Percentiles rank a stretch among this genome's conserved stretches.
phyloP scores from a whole-genome alignment of 2,888 invertebrate species.

The Trypoxylon attenuatum region DNA sequence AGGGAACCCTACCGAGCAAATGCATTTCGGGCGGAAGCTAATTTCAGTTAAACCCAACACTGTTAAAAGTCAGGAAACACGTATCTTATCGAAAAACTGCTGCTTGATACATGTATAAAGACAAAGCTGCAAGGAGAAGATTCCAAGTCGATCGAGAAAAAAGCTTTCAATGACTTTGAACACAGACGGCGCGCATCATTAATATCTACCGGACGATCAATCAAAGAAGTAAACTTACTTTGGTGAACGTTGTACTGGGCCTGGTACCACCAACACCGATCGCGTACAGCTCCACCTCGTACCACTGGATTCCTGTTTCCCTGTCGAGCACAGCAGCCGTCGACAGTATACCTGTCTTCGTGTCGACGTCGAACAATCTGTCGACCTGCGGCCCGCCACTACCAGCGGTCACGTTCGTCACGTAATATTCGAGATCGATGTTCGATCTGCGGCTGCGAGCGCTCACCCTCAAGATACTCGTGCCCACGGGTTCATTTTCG shows the following conservation, averaged over 20 bases:
- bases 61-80: too few relatives aligned
- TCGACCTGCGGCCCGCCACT: conserved; percentile 85
- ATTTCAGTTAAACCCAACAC: neutral
- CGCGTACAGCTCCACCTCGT: conserved; percentile 90
- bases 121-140: neutral
- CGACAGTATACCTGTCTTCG: conserved; percentile 89
- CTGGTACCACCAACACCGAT: conserved; percentile 82
- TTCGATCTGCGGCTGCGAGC: conserved; percentile 80
- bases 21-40: conserved; percentile 8
- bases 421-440: conserved; percentile 89
- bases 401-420: conserved; percentile 87
- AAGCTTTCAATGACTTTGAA: conserved; percentile 48
- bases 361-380: conserved; percentile 93
- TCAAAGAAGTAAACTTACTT: conserved; percentile 79
- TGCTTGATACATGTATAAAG: too few relatives aligned
- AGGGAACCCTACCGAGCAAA: conserved; percentile 21
- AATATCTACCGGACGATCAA: conserved; percentile 52
- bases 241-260: conserved; percentile 86
- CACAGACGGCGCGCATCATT: conserved; percentile 39
- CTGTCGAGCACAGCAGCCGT: conserved; percentile 89
- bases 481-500: conserved; percentile 93
- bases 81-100: too few relatives aligned
- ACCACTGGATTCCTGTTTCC: conserved; percentile 87
- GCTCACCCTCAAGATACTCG: conserved; percentile 87
- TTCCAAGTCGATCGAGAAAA: conserved; percentile 35